Evolutionary conservation across 64 coral and sea anemone species (phyloP).

Genomic region (Exaiptasia diaphana): DNA sequence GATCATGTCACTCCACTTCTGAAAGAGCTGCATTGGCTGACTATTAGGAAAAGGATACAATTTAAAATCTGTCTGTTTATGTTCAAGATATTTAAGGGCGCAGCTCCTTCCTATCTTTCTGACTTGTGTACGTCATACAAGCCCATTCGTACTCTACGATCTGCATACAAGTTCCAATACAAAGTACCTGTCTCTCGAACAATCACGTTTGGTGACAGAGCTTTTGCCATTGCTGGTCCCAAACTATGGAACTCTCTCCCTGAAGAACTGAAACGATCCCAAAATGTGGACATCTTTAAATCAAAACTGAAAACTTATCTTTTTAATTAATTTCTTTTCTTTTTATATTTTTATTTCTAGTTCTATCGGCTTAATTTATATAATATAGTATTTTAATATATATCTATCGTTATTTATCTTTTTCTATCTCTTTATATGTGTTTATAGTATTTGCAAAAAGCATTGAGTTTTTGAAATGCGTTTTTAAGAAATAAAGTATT

Average conservation of each 20-base stretch:
- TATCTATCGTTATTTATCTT: background rate
- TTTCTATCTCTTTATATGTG: background rate
- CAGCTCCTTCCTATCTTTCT: background rate
- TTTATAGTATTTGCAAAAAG: background rate
- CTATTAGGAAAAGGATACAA: constrained; percentile 4
- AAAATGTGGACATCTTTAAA: constrained; percentile 18
- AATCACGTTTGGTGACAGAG: background rate
- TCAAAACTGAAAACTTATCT: constrained; percentile 9
- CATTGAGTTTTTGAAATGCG: background rate
- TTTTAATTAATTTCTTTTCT: background rate
- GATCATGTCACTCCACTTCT: constrained; percentile 36
- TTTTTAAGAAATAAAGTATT: constrained; percentile 1
- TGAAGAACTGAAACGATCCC: background rate
- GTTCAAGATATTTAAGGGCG: background rate
- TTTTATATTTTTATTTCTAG: no score
- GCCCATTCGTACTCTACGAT: background rate
- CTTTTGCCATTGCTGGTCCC: background rate
- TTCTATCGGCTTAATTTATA: no score
- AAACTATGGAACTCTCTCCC: background rate
- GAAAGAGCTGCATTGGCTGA: constrained; percentile 9
- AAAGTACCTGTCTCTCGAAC: background rate
- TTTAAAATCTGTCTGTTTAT: constrained; percentile 36
- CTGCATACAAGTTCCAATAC: background rate
- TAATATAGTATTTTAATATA: background rate
- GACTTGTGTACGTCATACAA: background rate